phyloP scores from a whole-genome alignment of 2,797 vertebrate species.

The Karalla daura region DNA sequence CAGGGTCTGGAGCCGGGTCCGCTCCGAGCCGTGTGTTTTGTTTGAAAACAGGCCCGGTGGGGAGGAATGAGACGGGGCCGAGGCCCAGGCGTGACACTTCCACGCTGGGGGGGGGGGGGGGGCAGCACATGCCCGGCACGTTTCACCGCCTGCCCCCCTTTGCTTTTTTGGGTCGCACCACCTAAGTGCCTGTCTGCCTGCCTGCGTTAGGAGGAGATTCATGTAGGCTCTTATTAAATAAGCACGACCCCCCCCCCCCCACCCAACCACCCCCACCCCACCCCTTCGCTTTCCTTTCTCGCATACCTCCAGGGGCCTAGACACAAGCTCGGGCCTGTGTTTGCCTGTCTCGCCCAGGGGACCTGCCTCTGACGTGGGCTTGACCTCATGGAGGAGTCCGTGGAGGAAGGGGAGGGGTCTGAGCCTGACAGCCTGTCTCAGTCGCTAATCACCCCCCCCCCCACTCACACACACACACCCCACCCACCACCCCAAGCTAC shows the following conservation, averaged over 20 bases:
- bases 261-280: no score
- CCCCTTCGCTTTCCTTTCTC: slow-evolving; percentile 67
- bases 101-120: background rate
- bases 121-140: background rate
- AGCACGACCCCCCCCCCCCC: slow-evolving; percentile 51
- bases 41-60: slow-evolving; percentile 53
- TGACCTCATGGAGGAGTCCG: slow-evolving; percentile 75
- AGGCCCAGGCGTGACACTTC: slow-evolving; percentile 26
- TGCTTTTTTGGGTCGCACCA: no score
- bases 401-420: slow-evolving; percentile 63
- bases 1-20: slow-evolving; percentile 21
- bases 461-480: slow-evolving; percentile 40
- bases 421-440: slow-evolving; percentile 70
- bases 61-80: slow-evolving; percentile 16
- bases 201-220: slow-evolving; percentile 43
- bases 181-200: slow-evolving; percentile 14
- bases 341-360: slow-evolving; percentile 69
- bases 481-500: slow-evolving; percentile 37
- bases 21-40: slow-evolving; percentile 30
- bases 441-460: slow-evolving; percentile 67
- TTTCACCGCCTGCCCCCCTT: no score
- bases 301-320: slow-evolving; percentile 74
- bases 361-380: slow-evolving; percentile 74
- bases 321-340: slow-evolving; percentile 78
- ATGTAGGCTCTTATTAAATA: slow-evolving; percentile 70